These are phyloP conservation scores for Phalanger gymnotis DNA, from an alignment of 2,797 vertebrate species.

Conservation along the genomic window DNA sequence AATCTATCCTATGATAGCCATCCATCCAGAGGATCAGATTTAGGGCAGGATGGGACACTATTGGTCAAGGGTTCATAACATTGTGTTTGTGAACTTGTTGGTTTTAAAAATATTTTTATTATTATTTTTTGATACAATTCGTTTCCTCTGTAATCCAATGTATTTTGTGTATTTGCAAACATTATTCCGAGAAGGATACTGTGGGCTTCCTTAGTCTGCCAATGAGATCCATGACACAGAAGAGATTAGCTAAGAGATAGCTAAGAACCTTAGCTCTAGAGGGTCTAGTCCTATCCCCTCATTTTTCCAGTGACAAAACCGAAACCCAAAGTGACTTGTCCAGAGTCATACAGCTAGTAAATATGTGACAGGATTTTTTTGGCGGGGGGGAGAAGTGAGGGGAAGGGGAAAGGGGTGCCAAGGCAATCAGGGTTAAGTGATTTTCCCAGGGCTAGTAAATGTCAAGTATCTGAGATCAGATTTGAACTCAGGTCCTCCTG, in stretches of 20 bases:
- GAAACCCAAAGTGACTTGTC: not conserved
- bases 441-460: constrained; percentile 29
- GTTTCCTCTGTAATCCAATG: not conserved
- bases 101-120: not conserved
- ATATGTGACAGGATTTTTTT: not conserved
- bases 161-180: not conserved
- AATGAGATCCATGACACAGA: not conserved
- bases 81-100: not conserved
- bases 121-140: not conserved
- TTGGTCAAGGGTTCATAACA: not conserved
- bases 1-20: constrained; percentile 73
- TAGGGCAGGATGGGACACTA: not conserved
- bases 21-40: constrained; percentile 49
- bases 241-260: too few relatives aligned
- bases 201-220: not conserved
- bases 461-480: not conserved
- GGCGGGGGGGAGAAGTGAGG: too few relatives aligned
- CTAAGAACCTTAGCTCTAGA: not conserved
- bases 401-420: too few relatives aligned
- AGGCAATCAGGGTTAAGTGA: not conserved
- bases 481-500: constrained; percentile 48
- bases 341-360: not conserved
- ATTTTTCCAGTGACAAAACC: not conserved
- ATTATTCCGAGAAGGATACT: not conserved
- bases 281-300: not conserved